Percentiles rank a stretch among this genome's conserved stretches.
Evolutionary conservation across 2,113 vertebrate species (phyloP).

Genomic region (Hypomesus transpacificus): DNA sequence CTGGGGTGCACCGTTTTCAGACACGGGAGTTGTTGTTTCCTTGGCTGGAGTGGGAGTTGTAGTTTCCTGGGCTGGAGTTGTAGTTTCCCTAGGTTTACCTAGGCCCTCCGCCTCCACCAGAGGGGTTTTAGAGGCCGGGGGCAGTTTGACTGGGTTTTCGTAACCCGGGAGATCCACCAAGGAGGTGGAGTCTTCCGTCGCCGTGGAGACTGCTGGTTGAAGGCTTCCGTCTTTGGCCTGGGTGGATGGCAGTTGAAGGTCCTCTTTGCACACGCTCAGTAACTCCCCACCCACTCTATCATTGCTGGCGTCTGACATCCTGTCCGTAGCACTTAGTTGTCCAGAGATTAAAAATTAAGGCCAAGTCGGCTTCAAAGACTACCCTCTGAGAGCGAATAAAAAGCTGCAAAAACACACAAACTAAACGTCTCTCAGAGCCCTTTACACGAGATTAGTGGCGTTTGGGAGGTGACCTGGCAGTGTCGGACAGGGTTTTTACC

Average conservation of each 20-base stretch:
- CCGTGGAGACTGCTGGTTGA: neutral
- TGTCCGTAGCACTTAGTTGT: neutral
- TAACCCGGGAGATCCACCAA: neutral
- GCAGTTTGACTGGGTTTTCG: neutral
- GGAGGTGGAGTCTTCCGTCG: slow-evolving; percentile 1
- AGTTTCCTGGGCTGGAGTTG: slow-evolving; percentile 17
- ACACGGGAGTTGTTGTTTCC: neutral
- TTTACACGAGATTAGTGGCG: neutral
- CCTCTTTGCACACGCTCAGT: slow-evolving; percentile 15
- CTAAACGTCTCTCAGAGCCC: neutral
- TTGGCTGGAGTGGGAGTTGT: slow-evolving; percentile 31
- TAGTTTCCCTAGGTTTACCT: slow-evolving; percentile 31
- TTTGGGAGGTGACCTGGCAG: neutral
- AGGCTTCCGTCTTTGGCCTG: slow-evolving; percentile 15
- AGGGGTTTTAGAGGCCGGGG: neutral
- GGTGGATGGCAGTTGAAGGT: neutral
- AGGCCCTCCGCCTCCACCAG: slow-evolving; percentile 25
- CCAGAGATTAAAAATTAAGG: slow-evolving; percentile 12
- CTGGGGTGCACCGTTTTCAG: slow-evolving; percentile 22
- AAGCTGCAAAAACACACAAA: neutral
- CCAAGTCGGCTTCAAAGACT: neutral
- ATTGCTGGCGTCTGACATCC: slow-evolving; percentile 38
- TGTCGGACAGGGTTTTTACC: neutral
- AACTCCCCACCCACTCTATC: neutral
- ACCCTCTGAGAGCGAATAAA: neutral